Conservation (phyloP, 92 coral and sea anemone species). For the Palythoa caribaeorum region DNA sequence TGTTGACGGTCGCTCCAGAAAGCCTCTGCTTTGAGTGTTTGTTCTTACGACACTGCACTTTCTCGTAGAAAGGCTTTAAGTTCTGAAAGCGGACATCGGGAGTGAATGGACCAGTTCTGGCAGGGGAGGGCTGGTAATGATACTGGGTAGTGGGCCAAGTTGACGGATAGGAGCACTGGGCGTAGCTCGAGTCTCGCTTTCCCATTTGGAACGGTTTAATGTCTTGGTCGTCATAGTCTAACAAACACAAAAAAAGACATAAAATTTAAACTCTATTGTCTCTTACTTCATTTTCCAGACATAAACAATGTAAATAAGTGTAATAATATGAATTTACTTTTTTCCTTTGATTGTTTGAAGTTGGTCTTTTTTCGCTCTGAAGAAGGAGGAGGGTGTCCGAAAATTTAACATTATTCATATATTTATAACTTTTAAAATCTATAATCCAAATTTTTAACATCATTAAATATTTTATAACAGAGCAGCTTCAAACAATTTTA, state of each 20-base stretch:
- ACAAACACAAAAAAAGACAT: neutral
- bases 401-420: too few species aligned
- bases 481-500: too few species aligned
- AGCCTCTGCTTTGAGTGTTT: slow-evolving; percentile 94
- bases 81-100: slow-evolving; percentile 49
- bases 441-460: too few species aligned
- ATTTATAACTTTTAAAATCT: too few species aligned
- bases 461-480: too few species aligned
- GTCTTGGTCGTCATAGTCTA: slow-evolving; percentile 49
- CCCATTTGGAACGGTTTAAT: slow-evolving; percentile 49
- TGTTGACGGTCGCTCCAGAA: slow-evolving; percentile 79
- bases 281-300: too few species aligned
- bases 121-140: slow-evolving; percentile 41
- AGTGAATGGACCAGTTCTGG: slow-evolving; percentile 38
- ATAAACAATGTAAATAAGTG: too few species aligned
- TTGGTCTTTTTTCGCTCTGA: too few species aligned
- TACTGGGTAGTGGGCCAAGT: slow-evolving; percentile 40
- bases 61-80: slow-evolving; percentile 47
- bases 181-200: slow-evolving; percentile 36
- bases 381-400: too few species aligned
- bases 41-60: slow-evolving; percentile 93
- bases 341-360: too few species aligned
- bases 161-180: slow-evolving; percentile 34
- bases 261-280: neutral
- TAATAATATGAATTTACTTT: too few species aligned